These are phyloP conservation scores for Zele albiditarsus DNA, from an alignment of 2,888 invertebrate species.

Conservation along the genomic window DNA sequence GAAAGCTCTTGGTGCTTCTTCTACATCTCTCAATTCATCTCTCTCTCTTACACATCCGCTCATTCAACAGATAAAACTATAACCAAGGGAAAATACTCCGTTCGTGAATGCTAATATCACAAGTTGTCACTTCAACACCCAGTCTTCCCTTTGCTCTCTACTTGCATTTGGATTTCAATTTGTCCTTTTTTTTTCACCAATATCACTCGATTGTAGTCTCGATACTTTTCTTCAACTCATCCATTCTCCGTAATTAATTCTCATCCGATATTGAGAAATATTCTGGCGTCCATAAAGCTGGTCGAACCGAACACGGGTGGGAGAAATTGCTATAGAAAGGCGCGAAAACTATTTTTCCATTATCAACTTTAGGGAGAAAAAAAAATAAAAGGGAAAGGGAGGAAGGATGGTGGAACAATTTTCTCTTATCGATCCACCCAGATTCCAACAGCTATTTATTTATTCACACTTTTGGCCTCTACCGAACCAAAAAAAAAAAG, in stretches of 20 bases:
- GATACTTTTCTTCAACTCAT: neutral
- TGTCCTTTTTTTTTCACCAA: neutral
- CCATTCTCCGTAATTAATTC: neutral
- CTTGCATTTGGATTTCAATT: neutral
- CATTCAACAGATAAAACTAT: neutral
- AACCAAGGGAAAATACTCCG: too few species aligned
- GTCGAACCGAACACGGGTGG: neutral
- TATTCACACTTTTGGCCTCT: neutral
- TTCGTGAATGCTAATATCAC: too few species aligned
- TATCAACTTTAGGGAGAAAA: conserved; percentile 9
- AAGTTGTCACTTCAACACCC: too few species aligned
- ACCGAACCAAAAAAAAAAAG: too few species aligned
- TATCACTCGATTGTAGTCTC: conserved; percentile 1
- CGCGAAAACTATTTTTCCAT: conserved; percentile 29
- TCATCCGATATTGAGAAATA: neutral
- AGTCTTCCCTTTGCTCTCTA: neutral
- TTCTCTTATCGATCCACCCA: neutral
- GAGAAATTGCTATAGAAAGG: neutral
- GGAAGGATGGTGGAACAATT: neutral
- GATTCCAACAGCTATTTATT: conserved; percentile 1
- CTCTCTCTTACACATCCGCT: neutral
- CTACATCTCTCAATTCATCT: neutral
- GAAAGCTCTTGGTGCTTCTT: conserved; percentile 9
- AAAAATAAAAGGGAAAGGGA: neutral
- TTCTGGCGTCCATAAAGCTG: neutral